These are phyloP conservation scores for Capromys pilorides DNA, from an alignment of 2,797 vertebrate genomes.

Conservation along the genomic window DNA sequence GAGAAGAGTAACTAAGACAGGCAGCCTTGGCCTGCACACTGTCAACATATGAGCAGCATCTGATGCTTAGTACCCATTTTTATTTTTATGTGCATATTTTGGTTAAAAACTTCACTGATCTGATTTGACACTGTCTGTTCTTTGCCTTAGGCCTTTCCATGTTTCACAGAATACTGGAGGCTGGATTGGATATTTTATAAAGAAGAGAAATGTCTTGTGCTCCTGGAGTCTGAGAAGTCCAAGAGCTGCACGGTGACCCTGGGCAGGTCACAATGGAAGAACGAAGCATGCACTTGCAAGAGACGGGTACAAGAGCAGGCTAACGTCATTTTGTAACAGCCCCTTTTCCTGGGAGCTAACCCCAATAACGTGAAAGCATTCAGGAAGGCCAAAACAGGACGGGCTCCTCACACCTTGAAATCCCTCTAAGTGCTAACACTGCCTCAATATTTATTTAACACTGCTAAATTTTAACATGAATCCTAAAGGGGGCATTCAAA, in stretches of 20 bases:
- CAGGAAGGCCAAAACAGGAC: neutral
- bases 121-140: neutral
- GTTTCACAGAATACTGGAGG: neutral
- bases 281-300: neutral
- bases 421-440: neutral
- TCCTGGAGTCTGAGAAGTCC: neutral
- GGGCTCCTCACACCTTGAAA: neutral
- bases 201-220: neutral
- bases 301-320: neutral
- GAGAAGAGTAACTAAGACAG: no score
- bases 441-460: no score
- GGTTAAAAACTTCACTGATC: neutral
- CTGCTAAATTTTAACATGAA: neutral
- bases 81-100: neutral
- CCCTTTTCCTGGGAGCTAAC: neutral
- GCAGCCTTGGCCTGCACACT: constrained; percentile 20
- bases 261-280: neutral
- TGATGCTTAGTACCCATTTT: neutral
- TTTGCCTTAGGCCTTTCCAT: neutral
- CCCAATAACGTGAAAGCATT: neutral
- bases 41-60: neutral
- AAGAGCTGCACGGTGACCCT: neutral
- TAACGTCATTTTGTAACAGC: neutral
- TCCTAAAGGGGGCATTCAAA: no score
- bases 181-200: neutral